Evolutionary conservation across 2,797 vertebrate species (phyloP).

Genomic region (Rousettus madagascariensis): DNA sequence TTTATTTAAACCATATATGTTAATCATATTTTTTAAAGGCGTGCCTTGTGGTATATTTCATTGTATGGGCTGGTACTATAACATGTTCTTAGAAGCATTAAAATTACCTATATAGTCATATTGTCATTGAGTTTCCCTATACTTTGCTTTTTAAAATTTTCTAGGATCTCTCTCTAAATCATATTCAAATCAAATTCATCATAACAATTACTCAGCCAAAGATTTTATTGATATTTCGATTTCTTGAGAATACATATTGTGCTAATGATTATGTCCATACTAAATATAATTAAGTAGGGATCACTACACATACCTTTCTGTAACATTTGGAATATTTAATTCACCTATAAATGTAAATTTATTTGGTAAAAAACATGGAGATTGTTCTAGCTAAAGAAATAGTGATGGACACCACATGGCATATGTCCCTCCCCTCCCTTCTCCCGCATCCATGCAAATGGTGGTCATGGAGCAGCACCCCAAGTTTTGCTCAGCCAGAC

Average conservation of each 20-base stretch:
- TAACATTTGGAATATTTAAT: background rate
- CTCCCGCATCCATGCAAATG: background rate
- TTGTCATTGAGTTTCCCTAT: background rate
- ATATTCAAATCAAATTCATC: background rate
- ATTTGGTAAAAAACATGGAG: background rate
- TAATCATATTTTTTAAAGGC: background rate
- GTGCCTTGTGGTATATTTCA: background rate
- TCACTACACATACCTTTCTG: background rate
- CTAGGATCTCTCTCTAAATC: background rate
- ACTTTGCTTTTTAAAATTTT: background rate
- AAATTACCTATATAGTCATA: background rate
- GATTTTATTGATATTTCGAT: background rate
- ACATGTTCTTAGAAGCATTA: background rate
- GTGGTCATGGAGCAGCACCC: background rate
- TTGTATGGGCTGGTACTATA: background rate
- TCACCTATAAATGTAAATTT: background rate
- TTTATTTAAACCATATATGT: background rate
- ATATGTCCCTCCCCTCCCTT: accelerated
- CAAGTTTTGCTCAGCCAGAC: background rate
- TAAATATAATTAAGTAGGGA: background rate
- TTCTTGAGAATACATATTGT: background rate
- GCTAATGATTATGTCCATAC: background rate
- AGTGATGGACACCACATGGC: background rate
- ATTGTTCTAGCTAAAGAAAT: background rate
- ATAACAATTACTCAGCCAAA: background rate